Evolutionary conservation across 2,113 vertebrate species (phyloP), one percentile per base, ranked within the genome.

Genomic region (Sinocyclocheilus maitianheensis): DNA sequence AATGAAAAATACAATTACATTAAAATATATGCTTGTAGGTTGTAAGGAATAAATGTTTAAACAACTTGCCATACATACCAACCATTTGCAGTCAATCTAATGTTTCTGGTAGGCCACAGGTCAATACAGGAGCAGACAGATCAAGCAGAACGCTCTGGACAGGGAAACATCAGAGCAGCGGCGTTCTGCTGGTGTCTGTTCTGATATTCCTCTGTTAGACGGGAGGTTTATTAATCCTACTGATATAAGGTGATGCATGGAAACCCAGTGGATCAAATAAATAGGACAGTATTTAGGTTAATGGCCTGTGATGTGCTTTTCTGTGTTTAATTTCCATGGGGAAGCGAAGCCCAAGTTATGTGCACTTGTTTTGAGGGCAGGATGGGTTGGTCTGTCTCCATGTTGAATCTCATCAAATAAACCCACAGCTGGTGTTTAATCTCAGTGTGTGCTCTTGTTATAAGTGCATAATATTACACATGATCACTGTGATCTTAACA

Each of bases 261-360:
- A 60, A 79, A 65, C 60, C 12, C 40, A 69, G 43, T 13, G 60
- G 79, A 51, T 67, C 62, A 30, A 22, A 81, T 67, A 67, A 48
- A 81, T 67, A 51, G 62, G 22, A 1, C 37, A 55, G 26, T 34
- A 84, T 63, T 43, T 77, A 62, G 72, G 72, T 77, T 37, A 71
- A 43, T 83, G 55, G 60, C 10, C 67, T 83, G 72, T 76, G 62
- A 40, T 77, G 40, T 37, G 62, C 24, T n/a, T 58, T 51, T 76
- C 40, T 76, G 22, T 43, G 12, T 48, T 75, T 75, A 14, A 72
- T 75, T 75, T 75, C 71, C 72, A 24, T 48, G 40, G 72, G 72
- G 72, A 75, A 75, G 43, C 22, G 72, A 75, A 76, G 43, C 43
- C 12, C 5, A 16, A 13, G 74, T 76, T 76, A 48, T 48, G n/a